Percentiles rank a stretch among this genome's conserved stretches.
These are phyloP conservation scores for Diorhabda elongata DNA, from an alignment of 1,140 invertebrate species.

Conservation along the genomic window DNA sequence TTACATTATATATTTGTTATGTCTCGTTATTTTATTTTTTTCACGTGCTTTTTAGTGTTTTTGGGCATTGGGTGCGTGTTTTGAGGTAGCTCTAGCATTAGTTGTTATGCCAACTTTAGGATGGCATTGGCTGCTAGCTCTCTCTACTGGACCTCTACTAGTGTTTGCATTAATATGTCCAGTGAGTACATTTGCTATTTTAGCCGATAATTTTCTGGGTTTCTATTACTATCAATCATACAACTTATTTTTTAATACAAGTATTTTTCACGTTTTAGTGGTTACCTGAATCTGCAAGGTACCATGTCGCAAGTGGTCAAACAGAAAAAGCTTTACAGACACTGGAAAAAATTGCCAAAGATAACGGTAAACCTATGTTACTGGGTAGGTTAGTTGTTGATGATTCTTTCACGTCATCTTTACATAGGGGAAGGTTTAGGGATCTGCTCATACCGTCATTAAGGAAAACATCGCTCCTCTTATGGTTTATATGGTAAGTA, in stretches of 20 bases:
- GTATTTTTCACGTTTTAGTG: slow-evolving; percentile 56
- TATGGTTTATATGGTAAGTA: slow-evolving; percentile 88
- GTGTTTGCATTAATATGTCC: slow-evolving; percentile 77
- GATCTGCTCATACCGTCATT: slow-evolving; percentile 79
- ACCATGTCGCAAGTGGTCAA: slow-evolving; percentile 78
- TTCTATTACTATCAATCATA: not conserved
- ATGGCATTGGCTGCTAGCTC: slow-evolving; percentile 83
- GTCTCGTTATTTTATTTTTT: slow-evolving; percentile 31
- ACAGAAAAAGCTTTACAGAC: slow-evolving; percentile 81
- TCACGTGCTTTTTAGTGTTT: slow-evolving; percentile 92
- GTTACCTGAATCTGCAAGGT: slow-evolving; percentile 90
- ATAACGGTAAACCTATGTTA: slow-evolving; percentile 87
- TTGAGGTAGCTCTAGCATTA: slow-evolving; percentile 86
- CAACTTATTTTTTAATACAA: not conserved
- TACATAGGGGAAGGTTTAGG: slow-evolving; percentile 64
- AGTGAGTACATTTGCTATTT: slow-evolving; percentile 51
- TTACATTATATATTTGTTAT: slow-evolving; percentile 19
- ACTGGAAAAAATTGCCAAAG: slow-evolving; percentile 73
- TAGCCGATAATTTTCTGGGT: not conserved
- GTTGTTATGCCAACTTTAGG: slow-evolving; percentile 89
- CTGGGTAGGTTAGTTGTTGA: slow-evolving; percentile 83
- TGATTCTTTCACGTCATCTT: slow-evolving; percentile 56
- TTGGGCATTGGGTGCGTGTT: slow-evolving; percentile 91
- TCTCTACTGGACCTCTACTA: slow-evolving; percentile 83
- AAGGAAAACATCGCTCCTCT: slow-evolving; percentile 74